Evolutionary conservation across 1,140 invertebrate species (phyloP), one percentile per base, ranked within the genome.

Genomic region (Centruroides sculpturatus): DNA sequence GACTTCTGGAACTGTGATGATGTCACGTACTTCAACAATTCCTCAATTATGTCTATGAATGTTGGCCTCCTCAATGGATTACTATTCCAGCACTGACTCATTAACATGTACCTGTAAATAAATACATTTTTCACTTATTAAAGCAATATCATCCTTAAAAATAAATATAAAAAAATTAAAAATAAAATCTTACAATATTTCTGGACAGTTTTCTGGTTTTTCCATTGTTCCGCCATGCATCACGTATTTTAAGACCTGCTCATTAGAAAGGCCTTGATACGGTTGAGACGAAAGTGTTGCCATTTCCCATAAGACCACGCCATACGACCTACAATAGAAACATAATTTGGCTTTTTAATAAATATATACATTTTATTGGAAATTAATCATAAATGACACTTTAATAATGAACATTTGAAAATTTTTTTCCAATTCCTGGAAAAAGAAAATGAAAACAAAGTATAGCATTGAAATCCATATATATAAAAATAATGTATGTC

Each of bases 291-390:
- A 93, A 11, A 97, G 76, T 0, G 94, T 98, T 6, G 88, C 89
- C 89, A 98, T 97, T 77, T 98, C 95, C 90, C 93, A 98, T 23
- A 98, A 74, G 3, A 98, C 93, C 11, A 98, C 85, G 36, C 94
- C 94, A 74, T 88, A 98, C 71, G 77, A 79, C 77, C 75, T 78
- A 23, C 23, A 23, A 23, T 23, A 23, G 23, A 23, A 23, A 23
- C 23, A 23, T 23, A 23, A 23, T 23, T 23, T 23, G 2, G 23
- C 23, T 1, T 23, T 23, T 23, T 23, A 23, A 23, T 23, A 23
- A 23, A 23, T 23, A 23, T 2, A 23, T 23, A 2, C 23, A 23
- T 23, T 23, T 23, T 23, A 23, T 23, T 23, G 23, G 23, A 23
- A 23, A 23, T 23, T 23, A 23, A 23, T 23, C 0, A 23, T 23